A percentile compares a stretch with the other conserved stretches of the same genome.
These are phyloP conservation scores for Thereva unica DNA, from an alignment of 2,888 invertebrate genomes.

Conservation along the genomic window DNA sequence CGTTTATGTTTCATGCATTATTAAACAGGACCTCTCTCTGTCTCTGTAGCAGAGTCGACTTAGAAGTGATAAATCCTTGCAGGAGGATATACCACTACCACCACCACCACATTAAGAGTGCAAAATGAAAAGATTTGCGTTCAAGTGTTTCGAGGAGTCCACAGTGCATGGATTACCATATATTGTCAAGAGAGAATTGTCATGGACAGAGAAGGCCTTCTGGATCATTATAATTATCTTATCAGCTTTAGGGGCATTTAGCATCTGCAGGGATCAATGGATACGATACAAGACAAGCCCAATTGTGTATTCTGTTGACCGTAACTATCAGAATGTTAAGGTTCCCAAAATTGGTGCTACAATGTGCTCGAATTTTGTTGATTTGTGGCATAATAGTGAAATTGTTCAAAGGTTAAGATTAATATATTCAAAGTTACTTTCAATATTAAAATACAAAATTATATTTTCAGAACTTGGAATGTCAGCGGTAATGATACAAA, in stretches of 20 bases:
- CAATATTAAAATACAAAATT: neutral
- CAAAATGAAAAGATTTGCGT: constrained; percentile 36
- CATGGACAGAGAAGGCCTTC: constrained; percentile 50
- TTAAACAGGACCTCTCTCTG: too few relatives aligned
- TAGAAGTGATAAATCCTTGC: too few relatives aligned
- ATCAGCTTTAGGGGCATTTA: constrained; percentile 50
- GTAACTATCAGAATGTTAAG: constrained; percentile 57
- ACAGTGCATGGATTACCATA: constrained; percentile 54
- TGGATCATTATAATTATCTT: constrained; percentile 48
- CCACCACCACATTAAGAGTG: too few relatives aligned
- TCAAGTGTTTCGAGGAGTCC: constrained; percentile 48
- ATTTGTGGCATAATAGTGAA: constrained; percentile 49
- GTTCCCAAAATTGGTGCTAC: constrained; percentile 60
- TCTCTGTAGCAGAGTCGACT: too few relatives aligned
- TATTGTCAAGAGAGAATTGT: constrained; percentile 49
- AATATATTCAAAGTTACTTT: constrained; percentile 12
- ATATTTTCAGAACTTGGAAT: constrained; percentile 38
- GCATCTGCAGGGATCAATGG: constrained; percentile 38
- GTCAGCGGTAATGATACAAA: constrained; percentile 13
- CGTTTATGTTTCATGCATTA: too few relatives aligned
- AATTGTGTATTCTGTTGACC: constrained; percentile 4
- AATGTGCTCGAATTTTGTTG: constrained; percentile 58
- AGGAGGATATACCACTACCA: too few relatives aligned
- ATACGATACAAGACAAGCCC: neutral
- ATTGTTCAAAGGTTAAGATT: constrained; percentile 50